Conservation (phyloP, 2,113 vertebrate genomes). For the Thymallus thymallus region DNA sequence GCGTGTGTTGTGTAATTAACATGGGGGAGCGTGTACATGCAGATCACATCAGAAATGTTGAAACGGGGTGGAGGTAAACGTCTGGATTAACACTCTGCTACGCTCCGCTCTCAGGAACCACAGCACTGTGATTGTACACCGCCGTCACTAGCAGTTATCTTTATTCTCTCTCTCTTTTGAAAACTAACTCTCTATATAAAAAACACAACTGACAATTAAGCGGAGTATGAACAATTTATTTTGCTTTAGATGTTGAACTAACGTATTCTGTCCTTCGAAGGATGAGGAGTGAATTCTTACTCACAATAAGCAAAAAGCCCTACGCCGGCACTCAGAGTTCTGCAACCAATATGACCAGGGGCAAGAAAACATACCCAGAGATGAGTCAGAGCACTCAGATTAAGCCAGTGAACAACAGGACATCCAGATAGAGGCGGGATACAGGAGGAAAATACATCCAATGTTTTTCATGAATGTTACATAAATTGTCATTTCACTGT, state of each 20-base stretch:
- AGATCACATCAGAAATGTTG: conserved; percentile 38
- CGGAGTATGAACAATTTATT: too few species aligned
- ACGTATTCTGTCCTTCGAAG: too few species aligned
- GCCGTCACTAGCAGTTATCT: conserved; percentile 28
- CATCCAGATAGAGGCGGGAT: not conserved
- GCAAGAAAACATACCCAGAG: conserved; percentile 32
- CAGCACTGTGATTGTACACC: not conserved
- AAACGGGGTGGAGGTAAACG: conserved; percentile 29
- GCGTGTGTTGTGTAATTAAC: conserved; percentile 29
- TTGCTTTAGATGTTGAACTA: too few species aligned
- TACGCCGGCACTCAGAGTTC: not conserved
- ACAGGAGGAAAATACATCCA: conserved; percentile 2
- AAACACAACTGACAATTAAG: too few species aligned
- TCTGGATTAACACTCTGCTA: conserved; percentile 12
- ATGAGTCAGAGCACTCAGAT: not conserved
- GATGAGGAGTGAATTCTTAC: conserved; percentile 50
- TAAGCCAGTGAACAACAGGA: not conserved
- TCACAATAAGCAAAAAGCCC: conserved; percentile 10
- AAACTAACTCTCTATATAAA: too few species aligned
- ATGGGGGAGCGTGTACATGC: conserved; percentile 28
- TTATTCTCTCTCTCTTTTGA: conserved; percentile 11
- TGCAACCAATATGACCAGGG: conserved; percentile 7
- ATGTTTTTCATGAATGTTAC: too few species aligned
- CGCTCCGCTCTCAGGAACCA: conserved; percentile 16
- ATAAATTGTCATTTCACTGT: too few species aligned